Conservation (phyloP, 2,797 vertebrate genomes). For the Sebastes oblongus region DNA sequence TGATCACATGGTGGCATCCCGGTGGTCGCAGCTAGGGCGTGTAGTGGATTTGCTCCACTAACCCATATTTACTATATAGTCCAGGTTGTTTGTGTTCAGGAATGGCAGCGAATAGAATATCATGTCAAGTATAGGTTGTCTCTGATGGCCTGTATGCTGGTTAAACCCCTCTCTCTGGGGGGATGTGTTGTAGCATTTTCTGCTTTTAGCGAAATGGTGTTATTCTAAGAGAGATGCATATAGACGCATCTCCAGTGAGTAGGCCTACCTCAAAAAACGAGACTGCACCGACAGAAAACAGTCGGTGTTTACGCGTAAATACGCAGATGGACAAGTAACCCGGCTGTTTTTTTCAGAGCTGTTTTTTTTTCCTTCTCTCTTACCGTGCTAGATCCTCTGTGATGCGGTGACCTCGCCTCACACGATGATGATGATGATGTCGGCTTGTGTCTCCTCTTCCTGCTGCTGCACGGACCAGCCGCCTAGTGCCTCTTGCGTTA, state of each 20-base stretch:
- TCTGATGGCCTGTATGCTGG: constrained; percentile 1
- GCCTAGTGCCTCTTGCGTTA: not conserved
- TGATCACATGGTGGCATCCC: not conserved
- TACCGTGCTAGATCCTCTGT: constrained; percentile 53
- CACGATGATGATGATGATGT: constrained; percentile 23
- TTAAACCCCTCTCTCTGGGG: not conserved
- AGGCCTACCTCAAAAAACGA: not conserved
- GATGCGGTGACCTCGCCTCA: constrained; percentile 62
- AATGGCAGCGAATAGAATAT: constrained; percentile 24
- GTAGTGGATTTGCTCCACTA: constrained; percentile 74
- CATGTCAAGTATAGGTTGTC: not conserved
- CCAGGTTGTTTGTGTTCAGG: constrained; percentile 17
- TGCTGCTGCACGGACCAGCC: not conserved
- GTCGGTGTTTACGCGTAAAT: constrained; percentile 8
- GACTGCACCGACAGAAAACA: not conserved
- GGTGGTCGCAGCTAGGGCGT: constrained; percentile 38
- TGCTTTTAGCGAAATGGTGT: not conserved
- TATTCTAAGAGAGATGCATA: not conserved
- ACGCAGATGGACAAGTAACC: not conserved
- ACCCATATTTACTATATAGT: constrained; percentile 65
- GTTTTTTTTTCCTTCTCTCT: constrained; percentile 19
- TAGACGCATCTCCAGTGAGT: not conserved
- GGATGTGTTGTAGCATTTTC: not conserved
- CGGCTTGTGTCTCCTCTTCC: not conserved
- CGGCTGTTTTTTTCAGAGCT: not conserved